Base-by-base conservation (phyloP, 2,888 invertebrate genomes). In the Megastigmus dorsalis region DNA sequence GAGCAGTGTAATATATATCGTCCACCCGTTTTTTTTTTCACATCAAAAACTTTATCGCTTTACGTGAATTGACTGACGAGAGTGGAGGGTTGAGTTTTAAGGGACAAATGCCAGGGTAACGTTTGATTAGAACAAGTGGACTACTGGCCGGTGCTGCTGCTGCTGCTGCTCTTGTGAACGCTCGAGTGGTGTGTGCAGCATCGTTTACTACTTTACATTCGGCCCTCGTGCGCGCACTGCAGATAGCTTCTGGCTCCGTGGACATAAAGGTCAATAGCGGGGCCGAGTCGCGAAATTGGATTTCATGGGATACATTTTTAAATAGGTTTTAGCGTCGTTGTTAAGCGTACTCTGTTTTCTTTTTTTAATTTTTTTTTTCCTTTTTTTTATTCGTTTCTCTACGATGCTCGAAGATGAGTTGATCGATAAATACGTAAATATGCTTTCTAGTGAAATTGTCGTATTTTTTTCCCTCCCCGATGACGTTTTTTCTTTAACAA, bases 91-190 rank as follows among this genome's bases (percentile, higher is more conserved):
- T n/a, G n/a, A 52, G 50, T 4, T 38, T 52, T 20, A 23, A 52
- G 50, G 23, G 62, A 62, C 48, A 18, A 28, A 63, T 26, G 26
- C 38, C 15, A 5, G 26, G 20, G 20, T 26, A 36, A 13, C 50
- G 50, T 38, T 65, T 65, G 65, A 65, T 65, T 65, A 54, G 52
- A 41, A 65, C 65, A 41, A 54, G 65, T 41, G 65, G 52, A 54
- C 6, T 54, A 54, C 6, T 54, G 30, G 33, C 54, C 18, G 18
- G 30, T 10, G 30, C 54, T 13, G 7, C 48, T 6, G 48, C n/a
- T n/a, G n/a, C n/a, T 20, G 9, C 7, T 9, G 20, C 9, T 13
- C n/a, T 50, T 28, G 15, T 36, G 33, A 4, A 9, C 50, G 23
- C 28, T 65, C 30, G 20, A 15, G 41, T 28, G 36, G 20, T 9